phyloP scores from a whole-genome alignment of 2,888 invertebrate genomes.

The Therioaphis trifolii region DNA sequence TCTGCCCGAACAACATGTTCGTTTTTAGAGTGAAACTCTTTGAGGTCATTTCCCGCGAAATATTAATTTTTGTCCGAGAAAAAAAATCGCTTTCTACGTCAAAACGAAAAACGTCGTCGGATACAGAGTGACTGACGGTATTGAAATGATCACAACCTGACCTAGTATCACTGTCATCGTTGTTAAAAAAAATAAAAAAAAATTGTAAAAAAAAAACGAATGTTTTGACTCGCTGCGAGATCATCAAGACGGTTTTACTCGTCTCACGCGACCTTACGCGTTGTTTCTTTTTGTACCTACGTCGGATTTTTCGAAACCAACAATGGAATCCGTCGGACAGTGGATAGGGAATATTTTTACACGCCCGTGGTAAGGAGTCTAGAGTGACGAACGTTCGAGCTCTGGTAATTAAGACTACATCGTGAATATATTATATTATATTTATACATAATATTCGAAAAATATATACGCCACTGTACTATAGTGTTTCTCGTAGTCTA shows the following conservation, averaged over 20 bases:
- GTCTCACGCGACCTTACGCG: not conserved
- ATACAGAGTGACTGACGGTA: too few relatives aligned
- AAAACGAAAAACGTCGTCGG: not conserved
- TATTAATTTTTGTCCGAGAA: not conserved
- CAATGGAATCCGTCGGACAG: not conserved
- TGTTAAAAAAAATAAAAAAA: too few relatives aligned
- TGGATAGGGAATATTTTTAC: constrained; percentile 20
- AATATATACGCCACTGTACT: too few relatives aligned
- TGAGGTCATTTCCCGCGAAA: not conserved
- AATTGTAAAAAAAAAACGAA: not conserved
- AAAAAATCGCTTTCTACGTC: not conserved
- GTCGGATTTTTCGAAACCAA: not conserved
- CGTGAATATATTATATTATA: not conserved
- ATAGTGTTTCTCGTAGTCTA: too few relatives aligned
- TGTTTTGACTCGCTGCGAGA: not conserved
- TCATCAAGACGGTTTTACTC: not conserved
- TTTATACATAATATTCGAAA: too few relatives aligned
- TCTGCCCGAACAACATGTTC: not conserved
- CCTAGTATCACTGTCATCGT: too few relatives aligned
- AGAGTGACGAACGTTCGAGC: not conserved
- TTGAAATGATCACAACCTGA: too few relatives aligned
- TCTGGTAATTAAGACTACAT: not conserved
- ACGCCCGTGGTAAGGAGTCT: not conserved
- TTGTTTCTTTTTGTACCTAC: not conserved
- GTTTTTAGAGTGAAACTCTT: not conserved